These are phyloP conservation scores for Enteromius paludinosus DNA, from an alignment of 2,797 vertebrate genomes.

Conservation along the genomic window DNA sequence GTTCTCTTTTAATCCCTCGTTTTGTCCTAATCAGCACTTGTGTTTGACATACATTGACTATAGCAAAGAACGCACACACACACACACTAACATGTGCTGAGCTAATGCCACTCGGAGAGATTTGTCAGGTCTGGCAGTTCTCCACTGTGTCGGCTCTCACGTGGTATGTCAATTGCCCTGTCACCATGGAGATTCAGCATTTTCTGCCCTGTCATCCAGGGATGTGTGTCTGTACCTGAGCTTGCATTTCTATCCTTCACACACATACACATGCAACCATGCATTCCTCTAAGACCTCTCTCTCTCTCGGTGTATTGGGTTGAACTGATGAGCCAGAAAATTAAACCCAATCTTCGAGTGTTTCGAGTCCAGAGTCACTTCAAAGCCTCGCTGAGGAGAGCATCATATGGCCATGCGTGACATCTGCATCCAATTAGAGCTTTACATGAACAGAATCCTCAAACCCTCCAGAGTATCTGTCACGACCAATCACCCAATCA, in stretches of 20 bases:
- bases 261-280: conserved; percentile 30
- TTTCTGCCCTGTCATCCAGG: conserved; percentile 56
- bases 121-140: conserved; percentile 71
- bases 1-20: not conserved
- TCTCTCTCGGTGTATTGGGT: conserved; percentile 29
- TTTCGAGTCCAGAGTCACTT: conserved; percentile 41
- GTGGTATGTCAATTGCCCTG: conserved; percentile 72
- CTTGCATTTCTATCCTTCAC: conserved; percentile 31
- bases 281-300: conserved; percentile 24
- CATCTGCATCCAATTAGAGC: conserved; percentile 46
- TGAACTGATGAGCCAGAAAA: conserved; percentile 47
- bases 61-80: conserved; percentile 23
- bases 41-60: conserved; percentile 26
- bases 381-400: conserved; percentile 32
- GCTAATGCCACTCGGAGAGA: conserved; percentile 42
- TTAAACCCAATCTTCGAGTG: conserved; percentile 41
- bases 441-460: conserved; percentile 42
- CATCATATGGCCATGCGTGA: conserved; percentile 31
- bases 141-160: conserved; percentile 64
- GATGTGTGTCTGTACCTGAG: conserved; percentile 65
- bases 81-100: conserved; percentile 14
- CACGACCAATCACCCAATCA: conserved; percentile 43
- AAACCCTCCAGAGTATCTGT: conserved; percentile 16
- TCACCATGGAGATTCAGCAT: conserved; percentile 74
- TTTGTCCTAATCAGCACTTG: conserved; percentile 38